Conservation (phyloP, 2,797 vertebrate species). For the Sarcoramphus papa region DNA sequence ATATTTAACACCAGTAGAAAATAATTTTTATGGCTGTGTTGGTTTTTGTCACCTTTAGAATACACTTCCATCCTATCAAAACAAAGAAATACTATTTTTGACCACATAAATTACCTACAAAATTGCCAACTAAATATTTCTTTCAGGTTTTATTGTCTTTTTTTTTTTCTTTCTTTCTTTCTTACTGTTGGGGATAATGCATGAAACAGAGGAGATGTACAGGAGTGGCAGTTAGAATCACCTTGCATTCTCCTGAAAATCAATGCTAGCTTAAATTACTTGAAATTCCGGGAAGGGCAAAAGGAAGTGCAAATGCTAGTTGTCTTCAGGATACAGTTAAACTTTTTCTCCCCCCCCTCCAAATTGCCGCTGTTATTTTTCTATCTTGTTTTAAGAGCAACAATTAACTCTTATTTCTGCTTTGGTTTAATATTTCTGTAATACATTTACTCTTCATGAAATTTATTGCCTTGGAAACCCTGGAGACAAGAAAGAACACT, state of each 20-base stretch:
- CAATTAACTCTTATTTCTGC: not conserved
- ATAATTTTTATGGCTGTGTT: not conserved
- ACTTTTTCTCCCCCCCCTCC: rapidly evolving
- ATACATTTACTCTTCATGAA: not conserved
- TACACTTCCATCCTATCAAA: rapidly evolving
- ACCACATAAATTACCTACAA: not conserved
- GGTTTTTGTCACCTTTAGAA: not conserved
- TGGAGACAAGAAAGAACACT: not conserved
- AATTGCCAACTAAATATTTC: not conserved
- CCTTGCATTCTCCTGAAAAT: not conserved
- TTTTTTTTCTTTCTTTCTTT: too few relatives aligned
- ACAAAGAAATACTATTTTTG: not conserved
- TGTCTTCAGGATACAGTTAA: not conserved
- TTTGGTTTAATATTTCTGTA: not conserved
- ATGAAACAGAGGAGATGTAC: not conserved
- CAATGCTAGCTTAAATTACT: not conserved
- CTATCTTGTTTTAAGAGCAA: not conserved
- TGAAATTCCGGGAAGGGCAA: not conserved
- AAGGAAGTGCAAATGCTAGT: not conserved
- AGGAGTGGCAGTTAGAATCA: not conserved
- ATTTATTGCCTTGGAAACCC: not conserved
- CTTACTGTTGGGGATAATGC: rapidly evolving
- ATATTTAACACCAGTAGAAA: not conserved
- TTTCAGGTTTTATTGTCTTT: not conserved
- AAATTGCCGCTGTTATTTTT: not conserved